Percentiles rank a stretch among this genome's conserved stretches.
Conservation (phyloP, 2,797 vertebrate genomes). For the Perdix hodgsoniae region DNA sequence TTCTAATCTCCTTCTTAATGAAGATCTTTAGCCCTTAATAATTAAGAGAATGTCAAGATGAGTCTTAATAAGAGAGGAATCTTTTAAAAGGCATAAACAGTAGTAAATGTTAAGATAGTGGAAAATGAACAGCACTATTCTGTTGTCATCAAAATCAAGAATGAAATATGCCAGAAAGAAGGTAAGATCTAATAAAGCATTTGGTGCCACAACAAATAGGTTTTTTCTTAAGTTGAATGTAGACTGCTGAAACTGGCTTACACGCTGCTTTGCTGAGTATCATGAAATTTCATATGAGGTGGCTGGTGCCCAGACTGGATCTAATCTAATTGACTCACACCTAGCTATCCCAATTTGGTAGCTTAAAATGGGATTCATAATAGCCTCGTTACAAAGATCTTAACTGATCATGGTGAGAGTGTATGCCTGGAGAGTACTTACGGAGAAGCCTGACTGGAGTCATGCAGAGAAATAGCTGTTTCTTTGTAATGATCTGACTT, state of each 20-base stretch:
- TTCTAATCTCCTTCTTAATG: slow-evolving; percentile 75
- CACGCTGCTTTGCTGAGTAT: not conserved
- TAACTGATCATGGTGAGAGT: not conserved
- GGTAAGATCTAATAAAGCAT: not conserved
- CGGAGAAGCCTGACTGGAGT: not conserved
- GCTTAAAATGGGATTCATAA: slow-evolving; percentile 9
- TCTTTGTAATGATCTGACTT: not conserved
- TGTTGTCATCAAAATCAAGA: not conserved
- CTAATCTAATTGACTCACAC: not conserved
- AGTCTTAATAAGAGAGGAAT: slow-evolving; percentile 64
- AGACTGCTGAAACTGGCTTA: not conserved
- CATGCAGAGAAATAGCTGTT: not conserved
- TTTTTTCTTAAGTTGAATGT: not conserved
- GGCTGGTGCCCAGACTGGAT: not conserved
- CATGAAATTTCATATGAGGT: not conserved
- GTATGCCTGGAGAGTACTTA: not conserved
- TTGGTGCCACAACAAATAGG: not conserved
- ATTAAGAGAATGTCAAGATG: slow-evolving; percentile 70
- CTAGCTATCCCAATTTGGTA: not conserved
- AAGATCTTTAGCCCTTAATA: slow-evolving; percentile 61
- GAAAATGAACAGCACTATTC: slow-evolving; percentile 36
- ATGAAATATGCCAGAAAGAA: not conserved
- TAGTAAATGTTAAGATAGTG: slow-evolving; percentile 37
- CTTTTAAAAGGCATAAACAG: slow-evolving; percentile 53
- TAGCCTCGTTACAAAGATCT: not conserved